Percentiles rank a stretch among this genome's conserved stretches.
These are phyloP conservation scores for Drosophila longiperda DNA, from an alignment of 2,888 invertebrate genomes.

Conservation along the genomic window DNA sequence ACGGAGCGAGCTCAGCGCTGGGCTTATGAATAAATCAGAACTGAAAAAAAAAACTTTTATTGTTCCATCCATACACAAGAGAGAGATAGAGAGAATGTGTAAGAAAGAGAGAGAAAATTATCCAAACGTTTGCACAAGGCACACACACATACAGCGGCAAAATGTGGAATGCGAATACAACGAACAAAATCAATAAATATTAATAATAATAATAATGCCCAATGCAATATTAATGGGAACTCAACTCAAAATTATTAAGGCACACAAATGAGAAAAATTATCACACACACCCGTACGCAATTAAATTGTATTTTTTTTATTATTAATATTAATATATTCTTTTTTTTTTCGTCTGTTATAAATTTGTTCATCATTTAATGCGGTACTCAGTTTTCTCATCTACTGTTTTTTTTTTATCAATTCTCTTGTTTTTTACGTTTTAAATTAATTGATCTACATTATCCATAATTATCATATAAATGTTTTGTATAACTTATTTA, in stretches of 20 bases:
- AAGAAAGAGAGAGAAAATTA: constrained; percentile 50
- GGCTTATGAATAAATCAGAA: constrained; percentile 71
- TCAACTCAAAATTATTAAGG: constrained; percentile 59
- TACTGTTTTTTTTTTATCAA: constrained; percentile 15
- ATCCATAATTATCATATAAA: constrained; percentile 73
- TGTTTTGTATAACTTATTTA: constrained; percentile 70
- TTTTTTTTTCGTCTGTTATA: constrained; percentile 46
- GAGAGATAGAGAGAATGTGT: constrained; percentile 4
- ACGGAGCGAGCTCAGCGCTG: constrained; percentile 26
- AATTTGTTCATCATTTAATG: constrained; percentile 53
- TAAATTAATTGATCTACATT: constrained; percentile 68
- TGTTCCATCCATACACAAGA: constrained; percentile 66
- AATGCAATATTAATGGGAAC: constrained; percentile 75
- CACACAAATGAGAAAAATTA: constrained; percentile 43
- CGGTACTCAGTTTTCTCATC: constrained; percentile 35
- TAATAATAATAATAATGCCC: constrained; percentile 67
- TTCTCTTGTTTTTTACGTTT: constrained; percentile 22
- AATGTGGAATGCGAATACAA: constrained; percentile 59
- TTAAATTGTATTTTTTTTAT: constrained; percentile 55
- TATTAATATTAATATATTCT: constrained; percentile 38
- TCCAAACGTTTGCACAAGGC: constrained; percentile 72
- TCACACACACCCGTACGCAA: constrained; percentile 64
- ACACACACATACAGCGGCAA: constrained; percentile 58
- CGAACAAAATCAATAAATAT: constrained; percentile 67
- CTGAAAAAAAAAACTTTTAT: constrained; percentile 46